A percentile compares a stretch with the other conserved stretches of the same genome.
Evolutionary conservation across 2,797 vertebrate genomes (phyloP).

Genomic region (Helarctos malayanus): DNA sequence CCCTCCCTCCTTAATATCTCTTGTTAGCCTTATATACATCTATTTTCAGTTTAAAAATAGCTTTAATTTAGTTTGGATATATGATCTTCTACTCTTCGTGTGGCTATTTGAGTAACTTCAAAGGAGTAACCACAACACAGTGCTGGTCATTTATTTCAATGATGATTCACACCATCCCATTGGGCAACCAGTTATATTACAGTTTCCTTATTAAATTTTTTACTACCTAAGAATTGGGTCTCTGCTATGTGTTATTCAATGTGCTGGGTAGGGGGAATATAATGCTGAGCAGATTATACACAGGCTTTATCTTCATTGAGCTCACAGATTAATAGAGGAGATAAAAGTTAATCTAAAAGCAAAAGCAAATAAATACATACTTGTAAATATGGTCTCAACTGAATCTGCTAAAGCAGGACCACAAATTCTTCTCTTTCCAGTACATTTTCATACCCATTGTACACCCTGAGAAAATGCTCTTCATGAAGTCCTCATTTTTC

Average conservation of each 20-base stretch:
- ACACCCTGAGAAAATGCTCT: not conserved
- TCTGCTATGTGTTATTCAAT: not conserved
- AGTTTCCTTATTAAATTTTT: not conserved
- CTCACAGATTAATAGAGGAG: not conserved
- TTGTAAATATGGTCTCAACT: not conserved
- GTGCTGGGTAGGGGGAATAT: not conserved
- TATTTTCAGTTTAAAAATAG: not conserved
- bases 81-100: not conserved
- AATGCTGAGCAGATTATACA: not conserved
- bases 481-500: not conserved
- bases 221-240: not conserved
- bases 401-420: not conserved
- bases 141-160: not conserved
- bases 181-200: not conserved
- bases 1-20: not conserved
- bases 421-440: not conserved
- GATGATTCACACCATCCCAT: not conserved
- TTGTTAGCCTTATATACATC: not conserved
- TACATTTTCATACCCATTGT: not conserved
- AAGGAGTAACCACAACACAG: not conserved
- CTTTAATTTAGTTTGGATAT: not conserved
- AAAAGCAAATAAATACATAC: not conserved
- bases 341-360: not conserved
- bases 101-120: not conserved
- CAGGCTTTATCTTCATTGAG: not conserved